Evolutionary conservation across 2,888 invertebrate genomes (phyloP), one percentile per base, ranked within the genome.

Genomic region (Himalopsyche kuldschensis): DNA sequence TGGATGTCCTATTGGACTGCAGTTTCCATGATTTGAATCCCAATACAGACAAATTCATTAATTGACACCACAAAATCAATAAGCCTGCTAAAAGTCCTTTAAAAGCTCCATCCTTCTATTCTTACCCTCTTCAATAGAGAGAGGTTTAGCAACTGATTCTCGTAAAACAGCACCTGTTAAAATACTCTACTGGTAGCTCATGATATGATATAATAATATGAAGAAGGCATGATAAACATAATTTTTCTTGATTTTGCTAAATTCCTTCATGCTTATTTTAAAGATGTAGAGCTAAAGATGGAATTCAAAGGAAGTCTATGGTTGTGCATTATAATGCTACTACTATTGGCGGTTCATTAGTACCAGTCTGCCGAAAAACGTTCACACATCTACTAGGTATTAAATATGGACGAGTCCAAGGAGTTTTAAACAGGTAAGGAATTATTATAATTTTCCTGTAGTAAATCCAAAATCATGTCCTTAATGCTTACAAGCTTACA

Each of bases 231-330:
- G 20, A 31, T 55, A 1, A 55, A 63, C 4, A 63, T 46, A 31
- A n/a, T 63, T 32, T 80, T 11, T 47, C 2, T 2, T 41, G 15
- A 15, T 15, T 3, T 41, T 41, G 3, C 4, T 41, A 15, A 15
- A 1, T 15, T 3, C 41, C 35, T 35, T 41, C 6, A 15, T 41
- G 24, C 20, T 69, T 69, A 27, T 69, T 69, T 69, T 15, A 24
- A 15, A 84, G 84, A 47, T 84, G 84, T 63, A 75, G 84, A 35
- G 82, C 84, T 35, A 84, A 82, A 75, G 82, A 84, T 80, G 84
- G 84, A 20, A 84, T 84, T 30, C 84, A 82, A 20, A 55, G 80
- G 10, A 84, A 84, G 32, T 82, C 84, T 10, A 82, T 82, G 79
- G 81, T 84, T 11, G 81, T 84, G 27, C 84, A 84, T 63, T 84